phyloP scores from a whole-genome alignment of 2,797 vertebrate genomes.

The Oreortyx pictus region DNA sequence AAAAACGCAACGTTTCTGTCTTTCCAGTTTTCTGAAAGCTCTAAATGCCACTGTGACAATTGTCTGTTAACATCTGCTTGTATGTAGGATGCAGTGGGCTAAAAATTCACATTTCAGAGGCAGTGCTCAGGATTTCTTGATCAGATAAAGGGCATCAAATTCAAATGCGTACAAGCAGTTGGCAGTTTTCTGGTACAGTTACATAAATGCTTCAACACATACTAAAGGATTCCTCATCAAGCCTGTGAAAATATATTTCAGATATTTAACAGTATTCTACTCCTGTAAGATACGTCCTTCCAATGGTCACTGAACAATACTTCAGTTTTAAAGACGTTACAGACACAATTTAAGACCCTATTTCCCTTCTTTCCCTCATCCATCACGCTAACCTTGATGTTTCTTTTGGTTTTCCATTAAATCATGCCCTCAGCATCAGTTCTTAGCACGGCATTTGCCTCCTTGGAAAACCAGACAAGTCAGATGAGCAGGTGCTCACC shows the following conservation, averaged over 20 bases:
- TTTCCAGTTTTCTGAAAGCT: background rate
- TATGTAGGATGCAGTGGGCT: constrained; percentile 44
- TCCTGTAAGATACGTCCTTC: background rate
- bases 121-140: constrained; percentile 4
- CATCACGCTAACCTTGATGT: background rate
- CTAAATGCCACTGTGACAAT: constrained; percentile 10
- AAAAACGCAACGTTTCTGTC: background rate
- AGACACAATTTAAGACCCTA: background rate
- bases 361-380: background rate
- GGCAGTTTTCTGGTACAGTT: constrained; percentile 31
- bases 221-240: constrained; percentile 33
- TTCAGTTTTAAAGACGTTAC: background rate
- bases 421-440: fast-evolving
- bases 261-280: background rate
- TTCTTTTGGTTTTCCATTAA: background rate
- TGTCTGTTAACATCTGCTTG: constrained; percentile 40
- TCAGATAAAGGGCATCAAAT: constrained; percentile 55
- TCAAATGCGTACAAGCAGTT: constrained; percentile 22
- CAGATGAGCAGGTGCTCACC: background rate
- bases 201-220: constrained; percentile 53
- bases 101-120: background rate
- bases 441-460: background rate
- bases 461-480: background rate
- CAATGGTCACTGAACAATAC: background rate
- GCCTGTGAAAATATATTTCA: background rate